Conservation (phyloP, 2,797 vertebrate genomes). For the Triplophysa yarkandensis region DNA sequence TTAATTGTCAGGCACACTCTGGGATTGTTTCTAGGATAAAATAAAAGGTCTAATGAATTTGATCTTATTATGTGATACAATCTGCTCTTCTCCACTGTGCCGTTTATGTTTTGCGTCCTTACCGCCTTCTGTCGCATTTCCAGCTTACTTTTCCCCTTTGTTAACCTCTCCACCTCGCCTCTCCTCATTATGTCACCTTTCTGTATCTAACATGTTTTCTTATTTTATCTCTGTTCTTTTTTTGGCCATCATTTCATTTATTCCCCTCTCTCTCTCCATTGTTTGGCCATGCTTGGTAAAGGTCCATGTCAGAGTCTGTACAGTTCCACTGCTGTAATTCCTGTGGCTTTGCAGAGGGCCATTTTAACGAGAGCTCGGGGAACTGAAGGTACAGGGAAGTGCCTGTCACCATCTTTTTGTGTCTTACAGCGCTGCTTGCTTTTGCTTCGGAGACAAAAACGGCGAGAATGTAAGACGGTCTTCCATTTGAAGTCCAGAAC, state of each 20-base stretch:
- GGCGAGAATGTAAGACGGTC: constrained; percentile 27
- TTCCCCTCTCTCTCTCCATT: constrained; percentile 3
- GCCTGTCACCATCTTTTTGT: constrained; percentile 58
- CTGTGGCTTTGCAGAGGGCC: constrained; percentile 51
- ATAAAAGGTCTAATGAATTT: constrained; percentile 67
- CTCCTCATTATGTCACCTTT: constrained; percentile 10
- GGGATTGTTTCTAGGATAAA: constrained; percentile 64
- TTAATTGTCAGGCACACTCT: constrained; percentile 65
- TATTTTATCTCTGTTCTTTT: neutral
- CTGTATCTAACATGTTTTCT: neutral
- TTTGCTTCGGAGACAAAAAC: constrained; percentile 29
- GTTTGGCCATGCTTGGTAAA: constrained; percentile 36
- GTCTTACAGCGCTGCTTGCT: constrained; percentile 24
- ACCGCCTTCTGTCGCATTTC: neutral
- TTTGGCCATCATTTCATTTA: neutral
- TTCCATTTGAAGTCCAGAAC: constrained; percentile 6
- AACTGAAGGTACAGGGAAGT: constrained; percentile 51
- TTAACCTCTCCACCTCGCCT: neutral
- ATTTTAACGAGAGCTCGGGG: constrained; percentile 60
- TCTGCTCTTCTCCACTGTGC: constrained; percentile 15
- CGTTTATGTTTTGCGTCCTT: constrained; percentile 9
- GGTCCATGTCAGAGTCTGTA: constrained; percentile 50
- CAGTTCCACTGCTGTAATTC: constrained; percentile 50
- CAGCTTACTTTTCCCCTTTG: neutral
- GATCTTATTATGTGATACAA: constrained; percentile 58